Conservation (phyloP, 2,888 invertebrate species). For the Xestia sexstrigata region DNA sequence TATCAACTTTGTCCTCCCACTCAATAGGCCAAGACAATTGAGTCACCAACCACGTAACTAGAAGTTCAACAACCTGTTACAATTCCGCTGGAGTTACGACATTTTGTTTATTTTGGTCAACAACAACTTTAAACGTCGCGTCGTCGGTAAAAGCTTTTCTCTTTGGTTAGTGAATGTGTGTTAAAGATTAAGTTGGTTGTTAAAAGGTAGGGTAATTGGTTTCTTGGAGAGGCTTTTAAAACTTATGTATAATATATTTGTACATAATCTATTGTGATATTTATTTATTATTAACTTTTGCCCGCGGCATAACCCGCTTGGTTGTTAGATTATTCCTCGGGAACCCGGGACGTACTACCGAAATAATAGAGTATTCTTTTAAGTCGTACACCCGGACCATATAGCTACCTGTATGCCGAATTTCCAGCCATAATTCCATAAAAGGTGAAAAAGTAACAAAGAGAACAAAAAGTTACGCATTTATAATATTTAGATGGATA, state of each 20-base stretch:
- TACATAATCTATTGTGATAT: background rate
- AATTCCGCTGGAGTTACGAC: constrained; percentile 47
- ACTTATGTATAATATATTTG: background rate
- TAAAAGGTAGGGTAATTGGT: constrained; percentile 6
- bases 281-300: background rate
- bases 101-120: constrained; percentile 49
- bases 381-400: too few species aligned
- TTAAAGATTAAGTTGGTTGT: background rate
- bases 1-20: constrained; percentile 12
- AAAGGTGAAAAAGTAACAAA: background rate
- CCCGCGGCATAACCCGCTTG: background rate
- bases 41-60: constrained; percentile 49
- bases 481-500: background rate
- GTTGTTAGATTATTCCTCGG: background rate
- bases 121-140: constrained; percentile 4
- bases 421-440: too few species aligned
- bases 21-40: constrained; percentile 30
- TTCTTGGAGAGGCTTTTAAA: background rate
- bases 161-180: constrained; percentile 22
- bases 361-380: background rate
- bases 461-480: background rate
- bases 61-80: constrained; percentile 52
- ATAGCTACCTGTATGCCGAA: too few species aligned
- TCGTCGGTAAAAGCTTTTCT: constrained; percentile 41
- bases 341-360: background rate